These are phyloP conservation scores for Xestobium rufovillosum DNA, from an alignment of 2,888 invertebrate genomes.

Conservation along the genomic window DNA sequence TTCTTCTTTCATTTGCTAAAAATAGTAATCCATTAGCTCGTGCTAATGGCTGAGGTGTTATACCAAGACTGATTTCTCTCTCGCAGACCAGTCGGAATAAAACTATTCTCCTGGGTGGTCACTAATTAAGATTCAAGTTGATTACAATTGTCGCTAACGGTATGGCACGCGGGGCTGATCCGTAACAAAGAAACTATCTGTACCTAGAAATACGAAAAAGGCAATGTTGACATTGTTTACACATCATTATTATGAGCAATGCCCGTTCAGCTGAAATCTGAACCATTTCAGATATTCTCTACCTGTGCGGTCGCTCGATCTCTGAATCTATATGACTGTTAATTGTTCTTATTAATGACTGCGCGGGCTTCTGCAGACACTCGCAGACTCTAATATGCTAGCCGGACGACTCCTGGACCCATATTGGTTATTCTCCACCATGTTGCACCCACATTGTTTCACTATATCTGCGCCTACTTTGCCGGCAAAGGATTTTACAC, in stretches of 20 bases:
- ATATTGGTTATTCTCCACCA: slow-evolving; percentile 4
- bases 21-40: slow-evolving; percentile 43
- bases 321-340: slow-evolving; percentile 34
- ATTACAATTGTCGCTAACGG: slow-evolving; percentile 46
- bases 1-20: slow-evolving; percentile 32
- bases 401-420: slow-evolving; percentile 13
- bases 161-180: slow-evolving; percentile 41
- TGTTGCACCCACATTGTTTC: background rate
- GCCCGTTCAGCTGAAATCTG: slow-evolving; percentile 40
- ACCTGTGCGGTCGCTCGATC: slow-evolving; percentile 40
- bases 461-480: too few relatives aligned
- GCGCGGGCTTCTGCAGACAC: slow-evolving; percentile 14
- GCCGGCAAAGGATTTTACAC: too few relatives aligned
- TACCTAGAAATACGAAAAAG: slow-evolving; percentile 43
- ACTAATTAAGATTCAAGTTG: slow-evolving; percentile 47
- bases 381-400: slow-evolving; percentile 15
- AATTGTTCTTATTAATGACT: slow-evolving; percentile 36
- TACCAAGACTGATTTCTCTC: slow-evolving; percentile 39
- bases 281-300: slow-evolving; percentile 43
- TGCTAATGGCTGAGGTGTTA: slow-evolving; percentile 43
- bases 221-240: slow-evolving; percentile 39
- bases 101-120: slow-evolving; percentile 45
- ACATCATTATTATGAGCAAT: slow-evolving; percentile 42
- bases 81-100: slow-evolving; percentile 33
- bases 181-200: slow-evolving; percentile 40